Conservation (phyloP, 2,888 invertebrate genomes). For the Helleia helle region DNA sequence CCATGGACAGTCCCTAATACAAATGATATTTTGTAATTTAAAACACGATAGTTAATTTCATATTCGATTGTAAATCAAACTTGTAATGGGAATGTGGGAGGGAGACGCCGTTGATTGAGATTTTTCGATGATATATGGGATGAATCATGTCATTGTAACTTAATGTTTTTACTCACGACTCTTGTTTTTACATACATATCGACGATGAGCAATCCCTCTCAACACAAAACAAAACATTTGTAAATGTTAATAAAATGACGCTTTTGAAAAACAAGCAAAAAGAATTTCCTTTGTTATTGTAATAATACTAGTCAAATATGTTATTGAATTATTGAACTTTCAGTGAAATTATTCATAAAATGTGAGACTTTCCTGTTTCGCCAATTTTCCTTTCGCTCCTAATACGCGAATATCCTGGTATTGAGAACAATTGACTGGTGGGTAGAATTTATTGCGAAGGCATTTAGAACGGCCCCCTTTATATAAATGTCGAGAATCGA, state of each 20-base stretch:
- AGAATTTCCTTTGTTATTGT: no score
- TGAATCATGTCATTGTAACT: constrained; percentile 2
- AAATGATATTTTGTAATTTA: constrained; percentile 52
- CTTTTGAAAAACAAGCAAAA: no score
- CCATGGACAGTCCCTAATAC: constrained; percentile 32
- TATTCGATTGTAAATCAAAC: constrained; percentile 40
- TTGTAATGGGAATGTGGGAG: constrained; percentile 30
- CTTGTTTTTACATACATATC: no score
- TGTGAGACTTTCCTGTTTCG: neutral
- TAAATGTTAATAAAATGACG: no score
- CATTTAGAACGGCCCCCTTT: neutral
- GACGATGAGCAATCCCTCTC: no score
- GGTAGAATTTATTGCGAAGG: constrained; percentile 4
- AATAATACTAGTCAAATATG: neutral
- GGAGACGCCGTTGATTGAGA: constrained; percentile 11
- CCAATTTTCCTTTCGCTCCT: constrained; percentile 10
- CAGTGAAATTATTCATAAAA: no score
- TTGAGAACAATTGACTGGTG: neutral
- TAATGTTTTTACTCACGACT: no score
- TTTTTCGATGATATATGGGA: constrained; percentile 4
- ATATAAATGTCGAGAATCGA: constrained; percentile 1
- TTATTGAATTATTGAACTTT: no score
- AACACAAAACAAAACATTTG: no score
- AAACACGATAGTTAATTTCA: constrained; percentile 43
- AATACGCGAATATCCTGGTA: constrained; percentile 3